phyloP scores from a whole-genome alignment of 2,888 invertebrate species.

The Drosophila algonquin region DNA sequence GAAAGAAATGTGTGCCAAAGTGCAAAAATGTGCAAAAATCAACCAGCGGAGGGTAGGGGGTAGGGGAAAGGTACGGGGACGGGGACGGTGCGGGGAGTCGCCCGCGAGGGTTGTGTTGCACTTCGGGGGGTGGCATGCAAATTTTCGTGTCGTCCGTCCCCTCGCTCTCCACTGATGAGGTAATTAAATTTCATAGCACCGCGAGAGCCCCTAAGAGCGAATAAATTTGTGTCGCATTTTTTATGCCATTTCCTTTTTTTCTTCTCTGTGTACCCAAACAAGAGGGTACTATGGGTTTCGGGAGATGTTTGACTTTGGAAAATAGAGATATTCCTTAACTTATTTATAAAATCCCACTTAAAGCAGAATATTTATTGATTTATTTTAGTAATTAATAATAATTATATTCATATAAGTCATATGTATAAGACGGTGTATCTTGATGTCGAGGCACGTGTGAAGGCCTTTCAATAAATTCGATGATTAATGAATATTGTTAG shows the following conservation, averaged over 20 bases:
- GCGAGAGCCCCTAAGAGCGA: slow-evolving; percentile 44
- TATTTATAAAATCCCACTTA: too few species aligned
- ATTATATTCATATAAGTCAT: too few species aligned
- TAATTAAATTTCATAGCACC: slow-evolving; percentile 66
- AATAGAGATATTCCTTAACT: too few species aligned
- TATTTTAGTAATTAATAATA: too few species aligned
- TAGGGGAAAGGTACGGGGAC: background rate
- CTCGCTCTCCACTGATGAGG: slow-evolving; percentile 48
- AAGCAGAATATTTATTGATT: too few species aligned
- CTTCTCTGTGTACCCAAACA: background rate
- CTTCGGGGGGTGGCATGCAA: slow-evolving; percentile 52
- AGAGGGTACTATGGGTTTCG: background rate
- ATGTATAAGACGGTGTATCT: too few species aligned
- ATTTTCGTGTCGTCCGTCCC: slow-evolving; percentile 39
- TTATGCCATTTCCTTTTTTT: slow-evolving; percentile 13
- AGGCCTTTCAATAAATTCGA: too few species aligned
- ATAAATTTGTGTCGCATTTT: slow-evolving; percentile 59
- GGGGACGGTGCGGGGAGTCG: background rate
- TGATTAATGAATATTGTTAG: too few species aligned
- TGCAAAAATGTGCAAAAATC: slow-evolving; percentile 43
- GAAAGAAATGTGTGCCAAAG: slow-evolving; percentile 47
- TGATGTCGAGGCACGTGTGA: too few species aligned
- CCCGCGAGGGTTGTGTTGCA: slow-evolving; percentile 3
- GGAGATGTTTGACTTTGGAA: too few species aligned
- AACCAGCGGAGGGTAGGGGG: background rate